A percentile compares a stretch with the other conserved stretches of the same genome.
phyloP scores from a whole-genome alignment of 1,140 invertebrate species.

The Drosophila lacertosa region DNA sequence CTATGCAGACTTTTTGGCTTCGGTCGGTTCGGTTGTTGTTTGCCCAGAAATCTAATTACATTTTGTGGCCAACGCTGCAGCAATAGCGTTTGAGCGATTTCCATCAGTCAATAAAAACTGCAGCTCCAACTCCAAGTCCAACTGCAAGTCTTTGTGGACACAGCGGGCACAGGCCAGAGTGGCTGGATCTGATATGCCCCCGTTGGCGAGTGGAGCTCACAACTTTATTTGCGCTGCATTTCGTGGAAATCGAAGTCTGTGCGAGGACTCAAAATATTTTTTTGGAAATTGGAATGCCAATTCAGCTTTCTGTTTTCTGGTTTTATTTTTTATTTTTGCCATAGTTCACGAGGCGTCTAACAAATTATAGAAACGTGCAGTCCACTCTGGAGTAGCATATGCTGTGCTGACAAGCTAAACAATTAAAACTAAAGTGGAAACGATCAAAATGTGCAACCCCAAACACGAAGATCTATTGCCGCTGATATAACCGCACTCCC shows the following conservation, averaged over 20 bases:
- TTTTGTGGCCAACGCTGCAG: slow-evolving; percentile 64
- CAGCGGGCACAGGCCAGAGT: slow-evolving; percentile 48
- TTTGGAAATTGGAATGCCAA: slow-evolving; percentile 72
- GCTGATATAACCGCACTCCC: slow-evolving; percentile 58
- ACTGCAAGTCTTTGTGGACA: slow-evolving; percentile 17
- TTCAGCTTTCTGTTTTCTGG: slow-evolving; percentile 14
- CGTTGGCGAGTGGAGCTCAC: slow-evolving; percentile 42
- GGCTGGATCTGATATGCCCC: slow-evolving; percentile 58
- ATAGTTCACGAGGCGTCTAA: slow-evolving; percentile 29
- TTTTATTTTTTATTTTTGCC: not conserved
- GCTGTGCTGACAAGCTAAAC: slow-evolving; percentile 73
- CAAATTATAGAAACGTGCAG: slow-evolving; percentile 59
- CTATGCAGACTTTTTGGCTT: slow-evolving; percentile 10
- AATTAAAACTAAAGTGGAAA: slow-evolving; percentile 83
- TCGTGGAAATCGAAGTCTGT: slow-evolving; percentile 68
- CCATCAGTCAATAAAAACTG: slow-evolving; percentile 77
- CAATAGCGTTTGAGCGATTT: slow-evolving; percentile 74
- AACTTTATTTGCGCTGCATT: slow-evolving; percentile 75
- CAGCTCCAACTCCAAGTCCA: not conserved
- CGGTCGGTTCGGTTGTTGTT: slow-evolving; percentile 3
- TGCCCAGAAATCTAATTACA: slow-evolving; percentile 69
- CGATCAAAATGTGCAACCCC: slow-evolving; percentile 77
- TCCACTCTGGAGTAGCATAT: slow-evolving; percentile 35
- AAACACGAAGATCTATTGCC: slow-evolving; percentile 59
- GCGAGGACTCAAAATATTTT: slow-evolving; percentile 58